Percentiles rank a stretch among this genome's conserved stretches.
Conservation (phyloP, 1,140 invertebrate species). For the Thaumetopoea pityocampa region DNA sequence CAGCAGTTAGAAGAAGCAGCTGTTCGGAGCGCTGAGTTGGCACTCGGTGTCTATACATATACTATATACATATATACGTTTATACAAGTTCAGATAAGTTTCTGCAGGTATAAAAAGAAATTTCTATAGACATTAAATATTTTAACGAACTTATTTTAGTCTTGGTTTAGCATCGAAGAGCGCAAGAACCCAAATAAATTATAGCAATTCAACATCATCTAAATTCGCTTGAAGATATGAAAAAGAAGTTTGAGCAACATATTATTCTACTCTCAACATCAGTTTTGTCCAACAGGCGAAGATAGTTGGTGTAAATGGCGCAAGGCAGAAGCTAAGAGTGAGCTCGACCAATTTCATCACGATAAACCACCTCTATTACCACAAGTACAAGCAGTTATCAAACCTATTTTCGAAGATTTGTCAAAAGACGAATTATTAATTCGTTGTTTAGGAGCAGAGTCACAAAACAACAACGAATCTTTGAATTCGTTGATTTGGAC, state of each 20-base stretch:
- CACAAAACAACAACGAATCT: too few relatives aligned
- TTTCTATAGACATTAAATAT: neutral
- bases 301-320: slow-evolving; percentile 2
- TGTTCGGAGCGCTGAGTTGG: slow-evolving; percentile 1
- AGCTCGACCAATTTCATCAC: slow-evolving; percentile 1
- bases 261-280: neutral
- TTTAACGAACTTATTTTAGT: neutral
- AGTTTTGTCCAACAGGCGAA: slow-evolving; percentile 1
- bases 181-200: neutral
- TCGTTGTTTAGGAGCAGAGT: too few relatives aligned
- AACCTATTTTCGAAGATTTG: neutral
- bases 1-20: neutral
- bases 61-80: slow-evolving; percentile 1
- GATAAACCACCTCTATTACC: slow-evolving; percentile 1
- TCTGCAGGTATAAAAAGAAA: neutral
- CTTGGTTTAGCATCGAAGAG: neutral
- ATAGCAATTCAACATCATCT: slow-evolving; percentile 1
- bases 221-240: too few relatives aligned
- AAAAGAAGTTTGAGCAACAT: slow-evolving; percentile 1
- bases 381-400: slow-evolving; percentile 1
- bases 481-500: too few relatives aligned
- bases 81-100: slow-evolving; percentile 1
- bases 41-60: neutral
- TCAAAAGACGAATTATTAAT: neutral
- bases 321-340: slow-evolving; percentile 2